Conservation (phyloP, 1,140 invertebrate genomes). For the Neodiprion pinetum region DNA sequence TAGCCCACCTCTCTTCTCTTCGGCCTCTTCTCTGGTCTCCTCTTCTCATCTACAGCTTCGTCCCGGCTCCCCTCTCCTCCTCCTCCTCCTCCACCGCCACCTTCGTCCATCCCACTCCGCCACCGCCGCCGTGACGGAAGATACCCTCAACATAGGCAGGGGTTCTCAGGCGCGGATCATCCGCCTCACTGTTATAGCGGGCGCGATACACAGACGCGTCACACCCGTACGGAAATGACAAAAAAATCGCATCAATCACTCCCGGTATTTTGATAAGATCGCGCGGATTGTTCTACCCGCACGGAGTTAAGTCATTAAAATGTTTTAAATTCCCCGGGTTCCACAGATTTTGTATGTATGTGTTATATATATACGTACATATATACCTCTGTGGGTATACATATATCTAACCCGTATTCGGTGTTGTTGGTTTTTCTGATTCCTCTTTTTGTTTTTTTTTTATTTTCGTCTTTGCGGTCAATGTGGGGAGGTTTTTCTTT, state of each 20-base stretch:
- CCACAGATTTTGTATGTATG: background rate
- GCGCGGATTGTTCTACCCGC: background rate
- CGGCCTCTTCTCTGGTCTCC: background rate
- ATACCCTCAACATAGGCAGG: slow-evolving; percentile 6
- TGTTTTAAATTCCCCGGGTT: background rate
- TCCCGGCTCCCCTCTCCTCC: slow-evolving; percentile 13
- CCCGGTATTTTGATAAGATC: background rate
- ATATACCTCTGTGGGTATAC: background rate
- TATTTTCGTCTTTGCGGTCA: too few relatives aligned
- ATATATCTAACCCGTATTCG: too few relatives aligned
- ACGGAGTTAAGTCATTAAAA: slow-evolving; percentile 3
- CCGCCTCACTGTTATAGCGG: background rate
- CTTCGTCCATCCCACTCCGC: slow-evolving; percentile 27
- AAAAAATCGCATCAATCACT: slow-evolving; percentile 3
- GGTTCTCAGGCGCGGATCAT: slow-evolving; percentile 18
- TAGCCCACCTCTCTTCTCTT: slow-evolving; percentile 32
- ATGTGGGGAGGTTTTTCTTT: too few relatives aligned
- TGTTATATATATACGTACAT: background rate
- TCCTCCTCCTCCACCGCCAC: slow-evolving; percentile 18
- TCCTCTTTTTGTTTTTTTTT: too few relatives aligned
- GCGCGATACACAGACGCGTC: too few relatives aligned
- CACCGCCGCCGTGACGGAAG: background rate
- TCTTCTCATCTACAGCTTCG: slow-evolving; percentile 8
- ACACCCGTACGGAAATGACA: background rate
- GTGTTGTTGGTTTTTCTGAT: too few relatives aligned